Evolutionary conservation across 2,113 vertebrate species (phyloP), one percentile per base, ranked within the genome.

Genomic region (Ramphastos sulfuratus): DNA sequence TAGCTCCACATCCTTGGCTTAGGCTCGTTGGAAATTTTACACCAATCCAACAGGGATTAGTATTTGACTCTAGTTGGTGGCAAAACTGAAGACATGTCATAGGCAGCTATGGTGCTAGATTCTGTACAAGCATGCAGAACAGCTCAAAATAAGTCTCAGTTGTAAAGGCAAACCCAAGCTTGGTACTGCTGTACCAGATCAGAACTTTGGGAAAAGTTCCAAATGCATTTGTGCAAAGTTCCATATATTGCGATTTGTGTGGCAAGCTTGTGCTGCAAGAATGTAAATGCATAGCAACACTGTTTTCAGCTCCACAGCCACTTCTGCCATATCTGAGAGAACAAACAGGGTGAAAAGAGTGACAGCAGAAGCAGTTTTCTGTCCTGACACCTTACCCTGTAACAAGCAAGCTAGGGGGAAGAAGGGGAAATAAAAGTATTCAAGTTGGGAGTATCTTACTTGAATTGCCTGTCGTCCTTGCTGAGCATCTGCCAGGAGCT

Each of bases 391-490:
- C 74, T 72, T 90, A 83, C 89, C 86, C 92, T 89, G 76, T 83
- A 94, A 83, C 80, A 93, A 87, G 87, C 87, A 94, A 86, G 86
- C 65, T 82, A 33, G 4, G 30, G 7, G 24, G 18, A 28, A 59
- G 25, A 12, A 24, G 27, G 35, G 55, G 39, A 44, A 85, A 69
- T 37, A 15, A 20, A 87, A 91, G 30, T 64, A 50, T 33, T 83
- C 12, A 21, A 19, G 14, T 46, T 74, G 11, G 13, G 35, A 82
- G 39, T 42, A 35, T 92, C 97, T 96, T 96, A 99, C 99, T 98
- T 99, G 99, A 92, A 99, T 98, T 7, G 99, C 99, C 94, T 99
- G 99, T 82, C 99, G 98, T 80, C 99, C 99, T 96, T 99, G 99
- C 96, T 99, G 99, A 54, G 98, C 99, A 17, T 99, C 99, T 3